These are phyloP conservation scores for Muricea muricata DNA, from an alignment of 92 coral and sea anemone species.

Conservation along the genomic window DNA sequence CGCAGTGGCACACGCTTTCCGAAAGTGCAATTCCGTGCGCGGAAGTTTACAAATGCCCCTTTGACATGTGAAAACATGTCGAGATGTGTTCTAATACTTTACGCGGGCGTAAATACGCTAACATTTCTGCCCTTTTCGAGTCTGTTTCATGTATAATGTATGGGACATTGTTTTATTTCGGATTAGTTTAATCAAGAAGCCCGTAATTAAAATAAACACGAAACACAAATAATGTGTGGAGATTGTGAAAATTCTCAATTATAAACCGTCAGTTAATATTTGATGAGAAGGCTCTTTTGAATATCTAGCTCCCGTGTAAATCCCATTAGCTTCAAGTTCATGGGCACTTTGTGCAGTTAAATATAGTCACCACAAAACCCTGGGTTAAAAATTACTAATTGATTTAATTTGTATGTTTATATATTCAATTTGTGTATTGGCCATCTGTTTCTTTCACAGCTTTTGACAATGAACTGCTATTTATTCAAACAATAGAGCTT, in stretches of 20 bases:
- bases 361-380: no score
- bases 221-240: background rate
- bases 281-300: background rate
- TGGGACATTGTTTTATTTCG: background rate
- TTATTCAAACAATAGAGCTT: no score
- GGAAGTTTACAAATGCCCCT: background rate
- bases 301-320: no score
- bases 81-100: background rate
- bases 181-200: background rate
- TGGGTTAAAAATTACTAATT: no score
- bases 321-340: no score
- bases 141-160: background rate
- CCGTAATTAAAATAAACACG: background rate
- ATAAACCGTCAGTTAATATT: background rate
- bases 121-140: background rate
- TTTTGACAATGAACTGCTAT: no score
- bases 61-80: background rate
- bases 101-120: background rate
- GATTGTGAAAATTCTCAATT: background rate
- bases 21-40: background rate
- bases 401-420: no score
- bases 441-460: no score
- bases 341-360: no score
- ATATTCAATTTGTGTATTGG: no score
- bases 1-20: background rate